Base-by-base conservation (phyloP, 2,888 invertebrate species). In the Agrotis segetum region DNA sequence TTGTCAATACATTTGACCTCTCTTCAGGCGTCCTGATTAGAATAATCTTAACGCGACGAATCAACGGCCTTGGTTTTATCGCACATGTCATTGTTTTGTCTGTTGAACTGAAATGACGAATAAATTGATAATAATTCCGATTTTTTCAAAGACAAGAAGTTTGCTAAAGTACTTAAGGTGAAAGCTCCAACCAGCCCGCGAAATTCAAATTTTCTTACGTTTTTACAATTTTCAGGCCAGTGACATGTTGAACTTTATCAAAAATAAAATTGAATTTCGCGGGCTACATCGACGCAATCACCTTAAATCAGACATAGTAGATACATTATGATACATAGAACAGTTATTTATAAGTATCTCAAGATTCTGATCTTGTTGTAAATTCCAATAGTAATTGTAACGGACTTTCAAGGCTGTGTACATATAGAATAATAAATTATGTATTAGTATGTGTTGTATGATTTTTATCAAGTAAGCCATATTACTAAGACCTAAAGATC, bases 1-100 rank as follows among this genome's bases (percentile, higher is more conserved):
- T 81, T 78, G 78, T 88, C 63, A 75, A 82, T 79, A 77, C 71
- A 68, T 81, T 75, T 87, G 88, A 89, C 89, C 88, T 91, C 82
- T 84, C 85, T 80, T 82, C 66, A 29, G 67, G 74, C 62, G 71
- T 80, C 84, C 84, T 88, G 88, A 89, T 91, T 89, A 87, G 71
- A 89, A 87, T 88, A 87, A 86, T 88, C 81, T 83, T 71, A 83
- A 77, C 77, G 59, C 68, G 55, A 78, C 77, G 55, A 69, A 83
- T 76, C 65, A 69, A 19, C 52, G 78, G 52, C 89, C 88, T 90
- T 88, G 82, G 68, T 69, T 71, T 74, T 78, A 77, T 84, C 65
- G 49, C 67, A 67, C 60, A 68, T 67, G 68, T 70, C 74, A 67
- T 68, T 63, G 68, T 82, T 63, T 71, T 67, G 59, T 71, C 47